Percentiles rank a stretch among this genome's conserved stretches.
Evolutionary conservation across 2,797 vertebrate species (phyloP).

Genomic region (Sparus aurata): DNA sequence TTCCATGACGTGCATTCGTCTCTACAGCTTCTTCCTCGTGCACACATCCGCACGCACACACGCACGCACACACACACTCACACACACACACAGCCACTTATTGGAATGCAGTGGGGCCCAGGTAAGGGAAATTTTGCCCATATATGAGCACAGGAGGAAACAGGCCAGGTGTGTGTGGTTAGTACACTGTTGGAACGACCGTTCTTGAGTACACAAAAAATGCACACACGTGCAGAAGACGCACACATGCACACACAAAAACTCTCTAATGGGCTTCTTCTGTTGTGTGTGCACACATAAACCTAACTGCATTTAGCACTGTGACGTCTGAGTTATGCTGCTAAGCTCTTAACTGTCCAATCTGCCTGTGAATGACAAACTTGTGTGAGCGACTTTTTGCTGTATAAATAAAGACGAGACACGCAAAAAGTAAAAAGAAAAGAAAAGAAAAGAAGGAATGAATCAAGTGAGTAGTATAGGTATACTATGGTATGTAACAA

Average conservation of each 20-base stretch:
- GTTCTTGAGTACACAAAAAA: constrained; percentile 62
- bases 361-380: constrained; percentile 62
- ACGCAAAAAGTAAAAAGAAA: constrained; percentile 58
- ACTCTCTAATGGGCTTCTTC: constrained; percentile 38
- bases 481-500: constrained; percentile 43
- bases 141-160: constrained; percentile 83
- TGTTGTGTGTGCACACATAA: constrained; percentile 27
- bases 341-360: constrained; percentile 62
- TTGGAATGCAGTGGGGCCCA: constrained; percentile 84
- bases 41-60: background rate
- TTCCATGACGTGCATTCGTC: constrained; percentile 84
- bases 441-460: constrained; percentile 53
- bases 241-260: constrained; percentile 26
- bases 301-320: constrained; percentile 39
- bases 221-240: constrained; percentile 31
- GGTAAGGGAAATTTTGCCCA: constrained; percentile 85
- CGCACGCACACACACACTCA: constrained; percentile 21
- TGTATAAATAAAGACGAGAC: constrained; percentile 79
- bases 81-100: constrained; percentile 62
- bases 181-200: constrained; percentile 71
- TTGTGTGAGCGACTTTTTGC: constrained; percentile 66
- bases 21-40: constrained; percentile 55
- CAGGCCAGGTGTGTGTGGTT: constrained; percentile 81
- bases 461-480: constrained; percentile 65
- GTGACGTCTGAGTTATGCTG: constrained; percentile 62